These are phyloP conservation scores for Escarpia spicata DNA, from an alignment of 2,888 invertebrate genomes.

Conservation along the genomic window DNA sequence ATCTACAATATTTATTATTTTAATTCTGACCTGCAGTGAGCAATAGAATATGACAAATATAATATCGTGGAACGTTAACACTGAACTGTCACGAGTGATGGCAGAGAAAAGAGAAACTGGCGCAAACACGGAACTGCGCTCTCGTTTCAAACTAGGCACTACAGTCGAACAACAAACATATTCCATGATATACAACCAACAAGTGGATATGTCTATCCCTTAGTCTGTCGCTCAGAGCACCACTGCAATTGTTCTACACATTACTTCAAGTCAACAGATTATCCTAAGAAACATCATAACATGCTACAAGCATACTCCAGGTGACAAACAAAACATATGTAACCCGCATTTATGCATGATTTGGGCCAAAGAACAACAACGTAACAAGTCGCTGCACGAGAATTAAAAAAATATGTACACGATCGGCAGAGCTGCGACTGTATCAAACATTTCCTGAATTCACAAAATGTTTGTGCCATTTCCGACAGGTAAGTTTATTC, in stretches of 20 bases:
- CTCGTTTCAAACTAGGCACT: neutral
- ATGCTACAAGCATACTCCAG: neutral
- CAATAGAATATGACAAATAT: conserved; percentile 13
- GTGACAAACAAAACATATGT: neutral
- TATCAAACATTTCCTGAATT: neutral
- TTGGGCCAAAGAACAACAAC: neutral
- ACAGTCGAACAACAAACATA: neutral
- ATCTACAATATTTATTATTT: conserved; percentile 12
- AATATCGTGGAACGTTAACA: conserved; percentile 5
- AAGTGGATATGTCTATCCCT: neutral
- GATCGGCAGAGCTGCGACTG: neutral
- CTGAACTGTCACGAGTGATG: neutral
- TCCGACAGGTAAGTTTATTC: neutral
- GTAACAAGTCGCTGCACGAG: neutral
- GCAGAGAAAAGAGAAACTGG: neutral
- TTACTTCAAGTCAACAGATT: neutral
- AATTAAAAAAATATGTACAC: neutral
- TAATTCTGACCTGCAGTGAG: conserved; percentile 9
- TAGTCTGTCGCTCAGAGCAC: neutral
- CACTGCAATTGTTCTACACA: neutral
- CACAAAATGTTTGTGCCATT: neutral
- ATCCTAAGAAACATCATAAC: neutral
- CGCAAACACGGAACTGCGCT: neutral
- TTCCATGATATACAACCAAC: neutral
- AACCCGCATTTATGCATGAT: conserved; percentile 16